Base-by-base conservation (phyloP, 2,113 vertebrate species). In the Sceloporus undulatus region DNA sequence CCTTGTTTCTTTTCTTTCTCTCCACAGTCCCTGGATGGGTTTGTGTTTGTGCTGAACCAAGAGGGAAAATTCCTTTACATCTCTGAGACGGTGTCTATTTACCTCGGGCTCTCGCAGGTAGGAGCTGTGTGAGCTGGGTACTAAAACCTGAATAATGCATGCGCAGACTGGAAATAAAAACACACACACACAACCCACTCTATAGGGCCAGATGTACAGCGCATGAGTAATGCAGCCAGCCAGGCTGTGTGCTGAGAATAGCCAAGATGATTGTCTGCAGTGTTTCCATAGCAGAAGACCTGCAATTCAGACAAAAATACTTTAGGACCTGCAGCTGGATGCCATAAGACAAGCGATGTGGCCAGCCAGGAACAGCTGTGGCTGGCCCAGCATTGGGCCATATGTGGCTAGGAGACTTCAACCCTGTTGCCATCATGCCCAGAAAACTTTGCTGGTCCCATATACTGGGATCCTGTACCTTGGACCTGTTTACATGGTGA, bases 21-120 rank as follows among this genome's bases (percentile, higher is more conserved):
- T 80, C 90, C 93, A 16, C 96, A 98, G 98, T 98, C 98, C 88
- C 96, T 98, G 95, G 98, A 98, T 79, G 98, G 98, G 85, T 98
- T 98, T 90, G 98, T 98, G 89, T 98, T 98, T 78, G 98, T 98
- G 94, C 96, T 98, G 96, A 98, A 98, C 94, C 97, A 98, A 85
- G 98, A 98, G 92, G 98, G 98, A 87, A 97, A 98, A 54, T 98
- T 98, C 91, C 98, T 98, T 86, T 98, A 98, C 97, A 98, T 98
- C 94, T 98, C 98, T 56, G 98, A 98, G 96, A 98, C 98, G 0
- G 98, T 98, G 90, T 98, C 98, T 91, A 98, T 98, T 94, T 98
- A 98, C 91, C 96, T 98, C 94, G 98, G 98, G 81, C 98, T 98
- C 94, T 98, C 98, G 88, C 98, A 98, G 98, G 98, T 98, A 95